Percentiles rank a stretch among this genome's conserved stretches.
These are phyloP conservation scores for Phytoseiulus persimilis DNA, from an alignment of 2,888 invertebrate species.

Conservation along the genomic window DNA sequence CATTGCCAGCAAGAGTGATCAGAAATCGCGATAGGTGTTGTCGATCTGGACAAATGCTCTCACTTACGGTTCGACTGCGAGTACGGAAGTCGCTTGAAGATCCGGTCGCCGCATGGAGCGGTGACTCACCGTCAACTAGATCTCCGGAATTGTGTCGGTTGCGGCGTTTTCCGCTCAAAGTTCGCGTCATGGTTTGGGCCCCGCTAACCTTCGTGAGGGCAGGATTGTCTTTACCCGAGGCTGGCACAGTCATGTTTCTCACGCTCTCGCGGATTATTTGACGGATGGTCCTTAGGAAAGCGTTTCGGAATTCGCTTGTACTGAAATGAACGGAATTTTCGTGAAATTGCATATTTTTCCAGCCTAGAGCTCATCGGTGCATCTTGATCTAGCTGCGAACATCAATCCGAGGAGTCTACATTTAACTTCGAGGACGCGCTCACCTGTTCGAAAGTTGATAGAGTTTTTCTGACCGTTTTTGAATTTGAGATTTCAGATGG, in stretches of 20 bases:
- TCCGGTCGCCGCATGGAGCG: conserved; percentile 35
- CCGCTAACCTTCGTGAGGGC: conserved; percentile 40
- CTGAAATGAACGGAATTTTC: conserved; percentile 53
- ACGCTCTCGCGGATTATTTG: conserved; percentile 95
- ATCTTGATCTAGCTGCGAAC: too few species aligned
- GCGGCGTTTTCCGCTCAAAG: conserved; percentile 36
- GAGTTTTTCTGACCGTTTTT: conserved; percentile 86
- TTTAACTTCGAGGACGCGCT: too few species aligned
- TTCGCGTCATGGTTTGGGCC: conserved; percentile 39
- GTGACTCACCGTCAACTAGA: conserved; percentile 20
- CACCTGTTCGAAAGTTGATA: conserved; percentile 92
- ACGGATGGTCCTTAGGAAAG: conserved; percentile 89
- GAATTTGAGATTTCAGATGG: conserved; percentile 83
- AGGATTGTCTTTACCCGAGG: conserved; percentile 48
- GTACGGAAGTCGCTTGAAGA: conserved; percentile 36
- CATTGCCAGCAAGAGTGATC: neutral
- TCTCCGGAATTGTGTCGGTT: conserved; percentile 26
- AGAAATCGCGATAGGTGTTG: neutral
- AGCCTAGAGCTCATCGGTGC: too few species aligned
- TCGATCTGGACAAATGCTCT: neutral
- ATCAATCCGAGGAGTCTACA: too few species aligned
- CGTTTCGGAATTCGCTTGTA: conserved; percentile 89
- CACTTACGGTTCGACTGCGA: conserved; percentile 37
- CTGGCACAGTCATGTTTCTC: conserved; percentile 88
- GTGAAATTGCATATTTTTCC: too few species aligned